phyloP scores from a whole-genome alignment of 2,888 invertebrate genomes.

The Hirtodrosophila alboralis region DNA sequence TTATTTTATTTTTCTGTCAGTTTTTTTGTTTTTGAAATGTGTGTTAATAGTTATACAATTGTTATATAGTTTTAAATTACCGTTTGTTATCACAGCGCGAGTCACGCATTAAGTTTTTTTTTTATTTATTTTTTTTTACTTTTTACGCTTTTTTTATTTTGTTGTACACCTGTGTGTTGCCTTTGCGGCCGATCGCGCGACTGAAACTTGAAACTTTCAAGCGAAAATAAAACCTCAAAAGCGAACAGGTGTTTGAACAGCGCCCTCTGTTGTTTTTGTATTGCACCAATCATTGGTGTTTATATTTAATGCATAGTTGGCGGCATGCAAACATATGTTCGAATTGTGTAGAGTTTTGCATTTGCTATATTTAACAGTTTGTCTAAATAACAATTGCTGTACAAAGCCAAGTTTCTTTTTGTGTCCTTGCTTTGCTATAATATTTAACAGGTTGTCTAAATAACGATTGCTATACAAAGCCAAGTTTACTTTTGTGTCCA shows the following conservation, averaged over 20 bases:
- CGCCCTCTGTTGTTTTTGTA: conserved; percentile 8
- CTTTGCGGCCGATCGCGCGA: conserved; percentile 59
- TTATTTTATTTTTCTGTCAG: background rate
- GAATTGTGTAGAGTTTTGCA: conserved; percentile 33
- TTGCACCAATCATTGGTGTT: background rate
- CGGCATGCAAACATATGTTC: background rate
- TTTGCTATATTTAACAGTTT: too few species aligned
- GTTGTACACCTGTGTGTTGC: conserved; percentile 66
- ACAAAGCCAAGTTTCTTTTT: too few species aligned
- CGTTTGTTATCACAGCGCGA: conserved; percentile 49
- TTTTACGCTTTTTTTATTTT: too few species aligned
- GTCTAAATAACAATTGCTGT: too few species aligned
- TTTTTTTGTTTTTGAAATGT: too few species aligned
- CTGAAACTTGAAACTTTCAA: conserved; percentile 42
- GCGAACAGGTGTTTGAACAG: conserved; percentile 13
- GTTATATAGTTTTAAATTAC: conserved; percentile 37
- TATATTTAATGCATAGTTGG: conserved; percentile 25
- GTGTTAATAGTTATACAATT: background rate
- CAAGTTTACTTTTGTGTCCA: too few species aligned
- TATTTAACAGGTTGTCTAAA: too few species aligned
- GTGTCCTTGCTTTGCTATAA: background rate
- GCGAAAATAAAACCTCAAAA: conserved; percentile 3
- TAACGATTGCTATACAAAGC: too few species aligned
- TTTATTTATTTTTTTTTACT: too few species aligned
- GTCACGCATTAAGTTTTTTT: conserved; percentile 21